These are phyloP conservation scores for Dynastes maya DNA, from an alignment of 2,888 invertebrate species.

Conservation along the genomic window DNA sequence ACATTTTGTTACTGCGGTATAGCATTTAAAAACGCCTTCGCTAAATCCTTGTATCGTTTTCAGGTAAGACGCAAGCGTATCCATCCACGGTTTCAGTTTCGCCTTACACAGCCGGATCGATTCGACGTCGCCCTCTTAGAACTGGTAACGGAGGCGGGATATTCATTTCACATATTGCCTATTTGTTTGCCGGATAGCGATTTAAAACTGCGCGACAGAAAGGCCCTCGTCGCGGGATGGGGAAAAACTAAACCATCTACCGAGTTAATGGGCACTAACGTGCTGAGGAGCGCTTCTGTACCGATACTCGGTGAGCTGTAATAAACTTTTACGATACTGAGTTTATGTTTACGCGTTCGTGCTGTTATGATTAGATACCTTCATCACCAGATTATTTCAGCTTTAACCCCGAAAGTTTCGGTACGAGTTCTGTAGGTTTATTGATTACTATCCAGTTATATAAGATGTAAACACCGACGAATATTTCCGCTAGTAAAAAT, in stretches of 20 bases:
- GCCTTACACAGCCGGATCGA: constrained; percentile 87
- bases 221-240: constrained; percentile 86
- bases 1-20: too few species aligned
- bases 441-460: neutral
- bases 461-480: too few species aligned
- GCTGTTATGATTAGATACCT: constrained; percentile 19
- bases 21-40: neutral
- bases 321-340: constrained; percentile 18
- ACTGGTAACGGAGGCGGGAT: constrained; percentile 78
- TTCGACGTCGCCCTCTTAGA: constrained; percentile 85
- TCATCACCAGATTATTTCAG: constrained; percentile 1
- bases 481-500: too few species aligned
- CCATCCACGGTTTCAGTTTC: constrained; percentile 86
- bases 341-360: constrained; percentile 17
- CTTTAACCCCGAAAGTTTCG: neutral
- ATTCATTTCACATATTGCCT: constrained; percentile 79
- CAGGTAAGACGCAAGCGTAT: constrained; percentile 82
- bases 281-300: constrained; percentile 85
- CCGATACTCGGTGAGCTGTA: constrained; percentile 82
- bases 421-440: neutral
- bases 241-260: constrained; percentile 84
- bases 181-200: constrained; percentile 80
- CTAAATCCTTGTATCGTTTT: constrained; percentile 47
- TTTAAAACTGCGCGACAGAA: constrained; percentile 72
- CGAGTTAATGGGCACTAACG: constrained; percentile 85